phyloP scores from a whole-genome alignment of 2,113 vertebrate species.

The Emydocephalus ijimae region DNA sequence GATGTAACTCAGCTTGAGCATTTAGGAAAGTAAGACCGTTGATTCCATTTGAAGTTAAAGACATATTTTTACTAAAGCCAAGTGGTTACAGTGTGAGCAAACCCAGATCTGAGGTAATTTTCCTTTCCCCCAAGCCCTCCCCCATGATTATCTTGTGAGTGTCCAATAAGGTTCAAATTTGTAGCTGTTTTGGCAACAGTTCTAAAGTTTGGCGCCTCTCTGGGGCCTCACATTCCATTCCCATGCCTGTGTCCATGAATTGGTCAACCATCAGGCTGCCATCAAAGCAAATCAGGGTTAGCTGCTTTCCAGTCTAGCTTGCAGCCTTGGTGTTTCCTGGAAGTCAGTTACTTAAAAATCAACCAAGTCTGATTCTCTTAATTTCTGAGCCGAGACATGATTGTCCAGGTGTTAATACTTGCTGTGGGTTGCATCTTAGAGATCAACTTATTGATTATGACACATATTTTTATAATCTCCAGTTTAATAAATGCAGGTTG shows the following conservation, averaged over 20 bases:
- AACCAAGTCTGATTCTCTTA: not conserved
- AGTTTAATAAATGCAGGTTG: not conserved
- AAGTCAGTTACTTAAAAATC: not conserved
- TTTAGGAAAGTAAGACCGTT: not conserved
- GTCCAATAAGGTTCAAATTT: not conserved
- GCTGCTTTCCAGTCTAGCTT: not conserved
- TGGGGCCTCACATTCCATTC: not conserved
- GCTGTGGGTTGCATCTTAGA: not conserved
- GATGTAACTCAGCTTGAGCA: not conserved
- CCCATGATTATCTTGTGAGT: not conserved
- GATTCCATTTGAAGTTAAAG: not conserved
- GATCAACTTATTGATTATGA: not conserved
- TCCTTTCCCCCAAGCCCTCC: not conserved
- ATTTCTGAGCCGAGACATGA: not conserved
- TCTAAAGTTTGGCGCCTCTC: not conserved
- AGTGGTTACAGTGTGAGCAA: not conserved
- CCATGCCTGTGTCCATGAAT: not conserved
- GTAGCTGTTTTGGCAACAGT: not conserved
- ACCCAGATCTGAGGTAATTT: not conserved
- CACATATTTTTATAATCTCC: not conserved
- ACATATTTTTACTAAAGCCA: not conserved
- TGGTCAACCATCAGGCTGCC: not conserved
- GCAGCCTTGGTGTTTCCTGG: not conserved
- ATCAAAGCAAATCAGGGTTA: not conserved
- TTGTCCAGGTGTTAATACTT: not conserved